Base-by-base conservation (phyloP, 1,140 invertebrate genomes). In the Campodea augens region DNA sequence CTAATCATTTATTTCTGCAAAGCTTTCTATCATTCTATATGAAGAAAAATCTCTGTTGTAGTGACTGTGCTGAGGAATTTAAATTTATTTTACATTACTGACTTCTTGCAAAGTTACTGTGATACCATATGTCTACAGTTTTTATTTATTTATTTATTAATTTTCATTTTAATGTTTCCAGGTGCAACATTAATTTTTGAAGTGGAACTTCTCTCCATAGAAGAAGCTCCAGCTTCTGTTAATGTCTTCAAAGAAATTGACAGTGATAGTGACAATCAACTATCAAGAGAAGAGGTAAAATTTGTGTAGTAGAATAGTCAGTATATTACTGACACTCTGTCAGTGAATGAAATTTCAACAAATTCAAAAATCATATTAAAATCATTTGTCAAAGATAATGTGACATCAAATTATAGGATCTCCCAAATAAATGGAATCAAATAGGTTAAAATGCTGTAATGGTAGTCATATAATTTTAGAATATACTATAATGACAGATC, bases 201-300 rank as follows among this genome's bases (percentile, higher is more conserved):
- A 41, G 88, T 91, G 38, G 90, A 96, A 59, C 70, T 93, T 12
- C 72, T 93, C 56, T 80, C 83, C 62, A 89, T 95, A 57, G 81
- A 86, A 38, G 82, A 90, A 54, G 76, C 83, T 0, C 78, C 81
- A 24, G 77, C 85, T 41, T 75, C 78, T 32, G 81, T 83, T 42
- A 96, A 96, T 60, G 85, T 96, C 15, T 96, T 96, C 71, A 93
- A 92, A 61, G 85, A 93, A 67, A 95, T 96, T 58, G 91, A 96
- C 60, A 66, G 70, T 38, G 78, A 96, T 61, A 69, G 74, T 49
- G 87, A 96, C 70, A 83, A 87, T 57, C 75, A 81, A 63, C 70
- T 96, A 44, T 90, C 87, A 44, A 73, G 84, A 59, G 88, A 95
- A 72, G 90, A 95, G 77, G 87, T 92, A 75, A 74, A 67, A 55